Evolutionary conservation across 2,888 invertebrate species (phyloP).

Genomic region (Hydropsyche betteni): DNA sequence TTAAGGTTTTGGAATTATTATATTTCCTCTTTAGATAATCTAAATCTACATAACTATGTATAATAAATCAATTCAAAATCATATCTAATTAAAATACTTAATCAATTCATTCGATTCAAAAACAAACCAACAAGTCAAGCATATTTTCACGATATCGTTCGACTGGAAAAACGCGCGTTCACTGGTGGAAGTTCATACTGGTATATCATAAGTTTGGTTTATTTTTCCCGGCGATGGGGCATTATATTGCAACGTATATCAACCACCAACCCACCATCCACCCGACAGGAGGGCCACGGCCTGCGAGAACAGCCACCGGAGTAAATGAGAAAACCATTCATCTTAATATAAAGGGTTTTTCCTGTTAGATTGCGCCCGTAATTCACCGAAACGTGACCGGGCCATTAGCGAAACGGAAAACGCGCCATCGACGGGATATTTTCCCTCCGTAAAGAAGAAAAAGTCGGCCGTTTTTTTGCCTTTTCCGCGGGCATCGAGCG

Average conservation of each 20-base stretch:
- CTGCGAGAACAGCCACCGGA: constrained; percentile 37
- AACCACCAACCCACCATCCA: constrained; percentile 37
- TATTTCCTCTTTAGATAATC: too few relatives aligned
- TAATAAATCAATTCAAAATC: not conserved
- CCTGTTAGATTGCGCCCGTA: constrained; percentile 50
- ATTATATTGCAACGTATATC: constrained; percentile 52
- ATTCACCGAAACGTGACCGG: constrained; percentile 42
- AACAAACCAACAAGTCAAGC: not conserved
- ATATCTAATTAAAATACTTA: not conserved
- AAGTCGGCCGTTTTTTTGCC: too few relatives aligned
- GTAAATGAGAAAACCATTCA: constrained; percentile 52
- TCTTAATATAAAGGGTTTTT: constrained; percentile 52
- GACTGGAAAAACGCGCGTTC: constrained; percentile 29
- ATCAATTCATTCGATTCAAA: too few relatives aligned
- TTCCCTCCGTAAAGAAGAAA: too few relatives aligned
- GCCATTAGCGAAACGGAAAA: constrained; percentile 35
- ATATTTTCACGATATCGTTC: constrained; percentile 23
- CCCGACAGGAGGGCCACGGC: constrained; percentile 21
- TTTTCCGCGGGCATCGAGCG: too few relatives aligned
- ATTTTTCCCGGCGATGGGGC: constrained; percentile 51
- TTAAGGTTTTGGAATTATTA: too few relatives aligned
- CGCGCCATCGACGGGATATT: not conserved
- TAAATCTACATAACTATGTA: too few relatives aligned
- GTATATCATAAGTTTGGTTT: constrained; percentile 52
- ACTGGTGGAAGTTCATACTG: constrained; percentile 50